phyloP scores from a whole-genome alignment of 2,113 vertebrate species.

The Ailurus styani region DNA sequence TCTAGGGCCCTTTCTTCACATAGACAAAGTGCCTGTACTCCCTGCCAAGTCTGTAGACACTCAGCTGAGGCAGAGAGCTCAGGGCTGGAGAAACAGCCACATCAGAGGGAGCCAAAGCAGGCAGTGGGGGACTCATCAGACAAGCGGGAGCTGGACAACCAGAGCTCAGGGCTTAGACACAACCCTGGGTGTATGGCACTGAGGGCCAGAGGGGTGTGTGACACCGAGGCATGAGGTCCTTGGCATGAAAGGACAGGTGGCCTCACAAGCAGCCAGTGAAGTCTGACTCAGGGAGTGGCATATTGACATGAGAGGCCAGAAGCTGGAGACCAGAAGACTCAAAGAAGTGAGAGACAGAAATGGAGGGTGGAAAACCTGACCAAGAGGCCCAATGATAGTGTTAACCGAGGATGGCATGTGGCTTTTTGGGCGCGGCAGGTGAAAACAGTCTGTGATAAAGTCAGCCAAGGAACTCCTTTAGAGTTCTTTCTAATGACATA shows the following conservation, averaged over 20 bases:
- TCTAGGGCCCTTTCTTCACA: not conserved
- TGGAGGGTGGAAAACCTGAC: not conserved
- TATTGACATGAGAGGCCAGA: not conserved
- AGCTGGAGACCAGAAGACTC: not conserved
- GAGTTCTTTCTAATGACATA: not conserved
- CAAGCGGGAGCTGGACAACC: rapidly evolving
- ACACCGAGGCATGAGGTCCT: not conserved
- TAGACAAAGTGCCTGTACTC: not conserved
- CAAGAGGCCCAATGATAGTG: not conserved
- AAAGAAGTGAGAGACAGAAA: not conserved
- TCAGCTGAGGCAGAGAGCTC: not conserved
- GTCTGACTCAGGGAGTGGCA: not conserved
- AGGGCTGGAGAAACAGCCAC: not conserved
- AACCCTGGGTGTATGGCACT: not conserved
- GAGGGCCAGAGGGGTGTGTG: not conserved
- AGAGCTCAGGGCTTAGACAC: not conserved
- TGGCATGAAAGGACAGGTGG: not conserved
- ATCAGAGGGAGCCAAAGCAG: not conserved
- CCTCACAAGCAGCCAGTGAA: not conserved
- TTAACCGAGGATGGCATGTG: not conserved
- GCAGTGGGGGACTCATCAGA: not conserved
- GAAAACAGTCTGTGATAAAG: not conserved
- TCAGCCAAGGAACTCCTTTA: not conserved
- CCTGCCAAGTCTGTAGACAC: not conserved
- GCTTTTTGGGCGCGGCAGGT: not conserved